Evolutionary conservation across 1,140 invertebrate genomes (phyloP), one percentile per base, ranked within the genome.

Genomic region (Meloidogyne hapla): DNA sequence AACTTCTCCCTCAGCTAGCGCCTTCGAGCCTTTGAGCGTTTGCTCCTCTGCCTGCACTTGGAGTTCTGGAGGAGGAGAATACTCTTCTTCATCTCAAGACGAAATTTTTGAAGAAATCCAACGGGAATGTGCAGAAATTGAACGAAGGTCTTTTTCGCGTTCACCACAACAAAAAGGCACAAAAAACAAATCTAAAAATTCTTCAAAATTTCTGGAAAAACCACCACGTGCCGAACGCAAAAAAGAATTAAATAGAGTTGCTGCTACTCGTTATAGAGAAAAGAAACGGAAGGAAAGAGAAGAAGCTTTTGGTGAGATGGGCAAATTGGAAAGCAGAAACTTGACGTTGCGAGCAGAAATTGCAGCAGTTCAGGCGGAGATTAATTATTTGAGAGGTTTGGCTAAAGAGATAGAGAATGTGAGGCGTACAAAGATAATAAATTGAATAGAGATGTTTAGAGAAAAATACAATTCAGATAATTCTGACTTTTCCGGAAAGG

Each of bases 281-380:
- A 81, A 81, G 48, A 81, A 81, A 45, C 80, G 77, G 13, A 67
- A 45, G 9, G 80, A 81, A 70, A 77, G 80, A 10, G 80, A 81
- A 28, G 18, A 63, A 25, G 23, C 67, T 4, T 12, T 15, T 10
- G 77, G 33, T n/a, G 80, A 81, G 33, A 25, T 79, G 67, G 28
- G 38, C 6, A 42, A 75, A 45, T 65, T 81, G 45, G 80, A 81
- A 48, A 48, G 38, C 23, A 74, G 70, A 26, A 81, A 81, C 61
- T 38, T 42, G 18, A 38, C 68, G 45, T 63, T 81, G 26, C 45
- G 63, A 42, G 38, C 75, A 48, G 42, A 79, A 26, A 45, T 76
- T 2, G 71, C 48, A 15, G 80, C 77, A 40, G 45, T 81, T n/a
- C 12, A 63, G 33, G 69, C 74, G 23, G 80, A 81, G 45, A 80